phyloP scores from a whole-genome alignment of 2,888 invertebrate species.

The Scrobipalpa atriplicella region DNA sequence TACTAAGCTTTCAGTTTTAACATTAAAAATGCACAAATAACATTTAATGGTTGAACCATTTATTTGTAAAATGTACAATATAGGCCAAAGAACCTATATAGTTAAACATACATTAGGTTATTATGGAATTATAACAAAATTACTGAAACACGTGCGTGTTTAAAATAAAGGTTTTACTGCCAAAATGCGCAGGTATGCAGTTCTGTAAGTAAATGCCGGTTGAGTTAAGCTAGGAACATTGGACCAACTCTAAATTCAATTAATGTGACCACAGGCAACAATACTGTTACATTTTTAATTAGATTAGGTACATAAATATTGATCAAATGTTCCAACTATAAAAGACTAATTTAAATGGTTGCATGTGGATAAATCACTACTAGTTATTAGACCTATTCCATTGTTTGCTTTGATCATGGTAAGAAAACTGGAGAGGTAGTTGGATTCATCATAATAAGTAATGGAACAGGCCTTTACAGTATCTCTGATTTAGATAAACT shows the following conservation, averaged over 20 bases:
- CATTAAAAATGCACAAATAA: slow-evolving; percentile 74
- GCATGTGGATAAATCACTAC: neutral
- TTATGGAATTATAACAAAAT: slow-evolving; percentile 37
- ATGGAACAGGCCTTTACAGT: slow-evolving; percentile 14
- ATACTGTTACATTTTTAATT: neutral
- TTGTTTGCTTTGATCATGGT: neutral
- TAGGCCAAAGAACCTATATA: slow-evolving; percentile 51
- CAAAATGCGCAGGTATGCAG: slow-evolving; percentile 21
- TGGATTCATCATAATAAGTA: neutral
- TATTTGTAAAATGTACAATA: slow-evolving; percentile 63
- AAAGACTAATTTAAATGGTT: neutral
- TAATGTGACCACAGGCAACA: neutral
- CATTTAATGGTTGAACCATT: slow-evolving; percentile 68
- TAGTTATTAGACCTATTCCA: neutral
- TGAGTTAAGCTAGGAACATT: slow-evolving; percentile 14
- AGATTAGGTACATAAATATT: neutral
- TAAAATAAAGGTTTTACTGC: slow-evolving; percentile 21
- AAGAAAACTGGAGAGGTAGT: slow-evolving; percentile 4
- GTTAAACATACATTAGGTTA: slow-evolving; percentile 32
- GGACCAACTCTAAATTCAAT: neutral
- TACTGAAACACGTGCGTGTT: slow-evolving; percentile 22
- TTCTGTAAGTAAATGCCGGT: slow-evolving; percentile 22
- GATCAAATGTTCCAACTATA: neutral
- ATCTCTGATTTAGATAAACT: slow-evolving; percentile 10
- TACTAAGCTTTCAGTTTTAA: slow-evolving; percentile 62